Conservation (phyloP, 1,140 invertebrate genomes). For the Zaprionus kolodkinae region DNA sequence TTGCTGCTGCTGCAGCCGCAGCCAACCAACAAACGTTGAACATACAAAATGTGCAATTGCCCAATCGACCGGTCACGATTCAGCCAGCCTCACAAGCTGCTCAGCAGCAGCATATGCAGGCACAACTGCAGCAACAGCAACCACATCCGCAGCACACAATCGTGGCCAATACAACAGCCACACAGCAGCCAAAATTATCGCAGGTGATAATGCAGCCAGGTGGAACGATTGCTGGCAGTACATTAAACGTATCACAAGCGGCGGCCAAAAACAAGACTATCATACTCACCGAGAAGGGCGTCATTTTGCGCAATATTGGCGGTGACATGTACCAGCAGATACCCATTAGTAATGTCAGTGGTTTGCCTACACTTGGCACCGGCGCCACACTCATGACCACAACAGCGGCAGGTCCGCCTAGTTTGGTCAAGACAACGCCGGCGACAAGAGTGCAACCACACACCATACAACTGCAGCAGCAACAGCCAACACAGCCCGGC, state of each 20-base stretch:
- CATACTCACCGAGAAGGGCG: conserved; percentile 81
- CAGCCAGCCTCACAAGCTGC: conserved; percentile 82
- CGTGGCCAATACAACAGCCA: conserved; percentile 79
- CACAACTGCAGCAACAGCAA: conserved; percentile 76
- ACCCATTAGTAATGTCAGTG: conserved; percentile 79
- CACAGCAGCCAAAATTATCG: conserved; percentile 79
- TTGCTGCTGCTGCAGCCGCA: conserved; percentile 34
- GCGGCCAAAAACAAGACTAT: conserved; percentile 80
- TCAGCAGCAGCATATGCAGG: conserved; percentile 80
- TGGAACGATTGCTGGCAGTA: conserved; percentile 47
- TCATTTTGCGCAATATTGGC: conserved; percentile 81
- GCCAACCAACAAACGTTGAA: conserved; percentile 70
- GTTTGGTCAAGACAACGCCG: conserved; percentile 75
- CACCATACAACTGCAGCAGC: conserved; percentile 57
- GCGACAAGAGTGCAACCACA: conserved; percentile 49
- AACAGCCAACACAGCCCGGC: conserved; percentile 42
- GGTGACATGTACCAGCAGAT: conserved; percentile 84
- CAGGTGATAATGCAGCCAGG: conserved; percentile 77
- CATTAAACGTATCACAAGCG: conserved; percentile 65
- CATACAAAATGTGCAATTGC: conserved; percentile 82
- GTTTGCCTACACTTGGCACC: conserved; percentile 62
- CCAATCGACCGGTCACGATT: conserved; percentile 80
- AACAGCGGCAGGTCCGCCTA: conserved; percentile 75
- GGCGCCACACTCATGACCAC: conserved; percentile 78
- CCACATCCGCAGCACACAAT: conserved; percentile 82